Conservation (phyloP, 2,797 vertebrate genomes). For the Gephyroberyx darwinii region DNA sequence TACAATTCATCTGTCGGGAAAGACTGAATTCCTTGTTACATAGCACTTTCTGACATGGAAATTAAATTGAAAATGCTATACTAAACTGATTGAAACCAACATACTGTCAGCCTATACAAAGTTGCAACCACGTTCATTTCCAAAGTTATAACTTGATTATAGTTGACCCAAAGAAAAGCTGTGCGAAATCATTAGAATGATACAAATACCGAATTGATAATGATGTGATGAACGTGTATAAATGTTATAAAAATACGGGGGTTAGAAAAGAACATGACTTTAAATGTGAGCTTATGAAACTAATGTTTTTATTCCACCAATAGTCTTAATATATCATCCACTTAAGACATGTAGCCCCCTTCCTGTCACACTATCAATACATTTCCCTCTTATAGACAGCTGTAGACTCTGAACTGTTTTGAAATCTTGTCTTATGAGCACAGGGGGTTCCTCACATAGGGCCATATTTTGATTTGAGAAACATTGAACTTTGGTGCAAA, state of each 20-base stretch:
- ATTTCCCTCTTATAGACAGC: slow-evolving; percentile 41
- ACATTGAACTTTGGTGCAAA: slow-evolving; percentile 32
- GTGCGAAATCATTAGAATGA: slow-evolving; percentile 43
- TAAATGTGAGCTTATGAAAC: slow-evolving; percentile 16
- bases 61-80: slow-evolving; percentile 33
- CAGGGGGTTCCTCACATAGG: slow-evolving; percentile 33
- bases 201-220: slow-evolving; percentile 34
- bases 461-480: slow-evolving; percentile 28
- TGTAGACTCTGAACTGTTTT: slow-evolving; percentile 10
- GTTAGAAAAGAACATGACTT: slow-evolving; percentile 13
- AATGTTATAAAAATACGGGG: slow-evolving; percentile 10
- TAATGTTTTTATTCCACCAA: slow-evolving; percentile 16
- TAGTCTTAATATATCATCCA: slow-evolving; percentile 25
- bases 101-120: too few relatives aligned
- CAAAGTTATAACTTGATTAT: neutral
- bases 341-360: slow-evolving; percentile 16
- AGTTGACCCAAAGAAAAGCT: slow-evolving; percentile 32
- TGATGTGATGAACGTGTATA: slow-evolving; percentile 11
- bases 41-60: slow-evolving; percentile 10
- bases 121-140: neutral
- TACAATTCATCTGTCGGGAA: slow-evolving; percentile 37
- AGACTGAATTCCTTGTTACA: slow-evolving; percentile 7
- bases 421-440: slow-evolving; percentile 52
- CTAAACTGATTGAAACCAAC: neutral
- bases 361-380: slow-evolving; percentile 41